Base-by-base conservation (phyloP, 2,797 vertebrate genomes). In the Pteropus rufus region DNA sequence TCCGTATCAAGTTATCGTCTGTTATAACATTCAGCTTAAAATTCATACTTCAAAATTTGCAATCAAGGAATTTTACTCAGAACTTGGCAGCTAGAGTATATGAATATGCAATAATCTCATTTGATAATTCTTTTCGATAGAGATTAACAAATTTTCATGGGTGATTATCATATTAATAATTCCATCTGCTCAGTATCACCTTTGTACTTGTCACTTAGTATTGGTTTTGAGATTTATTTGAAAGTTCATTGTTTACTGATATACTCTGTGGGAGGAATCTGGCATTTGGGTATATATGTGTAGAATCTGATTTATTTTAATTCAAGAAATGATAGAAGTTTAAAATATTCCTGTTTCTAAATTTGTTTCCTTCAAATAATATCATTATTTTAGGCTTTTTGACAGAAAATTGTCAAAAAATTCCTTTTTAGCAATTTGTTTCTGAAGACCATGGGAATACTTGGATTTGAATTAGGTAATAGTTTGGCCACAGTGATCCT, bases 41-140 rank as follows among this genome's bases (percentile, higher is more conserved):
- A 96, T 94, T 92, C 86, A 89, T 49, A 60, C 41, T 62, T 92
- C 29, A 31, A 92, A 94, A 86, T 93, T 80, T 73, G 36, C 69
- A 95, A 76, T 93, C 92, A 96, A 75, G 86, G 44, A 88, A 81
- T 62, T 92, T 92, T 88, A 65, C 24, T 67, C 44, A 88, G 67
- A 92, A 80, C 11, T 54, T 73, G 52, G 54, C 39, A 93, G 41
- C 44, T 56, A 82, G 23, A 77, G 64, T 70, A 49, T 16, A 70
- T 31, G n/a, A 93, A 65, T 76, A 75, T 73, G 31, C 34, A 88
- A n/a, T 52, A 83, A 81, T 91, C 36, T n/a, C 24, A 87, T 80
- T 44, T 95, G 46, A 77, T 77, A 88, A 80, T 80, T 41, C 39
- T 95, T 93, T 97, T 87, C 54, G 76, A 60, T 29, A 72, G n/a